Base-by-base conservation (phyloP, 1,140 invertebrate species). In the Megalonaias nervosa region DNA sequence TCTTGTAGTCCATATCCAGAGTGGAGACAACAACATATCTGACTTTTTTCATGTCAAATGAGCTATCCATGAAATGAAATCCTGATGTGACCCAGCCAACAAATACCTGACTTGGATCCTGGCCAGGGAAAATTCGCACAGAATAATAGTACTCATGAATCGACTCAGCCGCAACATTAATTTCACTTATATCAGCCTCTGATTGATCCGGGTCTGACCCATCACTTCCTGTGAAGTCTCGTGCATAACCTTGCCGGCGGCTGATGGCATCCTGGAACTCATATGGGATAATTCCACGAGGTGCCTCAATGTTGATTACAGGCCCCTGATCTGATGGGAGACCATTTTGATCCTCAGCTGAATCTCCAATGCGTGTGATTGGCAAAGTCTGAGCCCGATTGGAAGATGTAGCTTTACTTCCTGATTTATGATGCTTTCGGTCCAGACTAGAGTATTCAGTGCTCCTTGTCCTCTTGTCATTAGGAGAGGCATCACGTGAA, bases 11-110 rank as follows among this genome's bases (percentile, higher is more conserved):
- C 12, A 88, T 79, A 69, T 89, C 89, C n/a, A 91, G 85, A 31
- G 91, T 90, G 67, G 93, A 93, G n/a, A 98, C 94, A 0, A 96
- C 96, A 0, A 95, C 94, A 87, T 95, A 96, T 31, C 96, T 93
- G 1, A 98, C 96, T 85, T 95, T 95, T 83, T 93, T 94, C 85
- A 96, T 94, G 87, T 97, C 97, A 90, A 99, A 99, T 75, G 95
- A 94, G 80, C 94, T 95, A n/a, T 94, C 95, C 85, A 96, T 95
- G 57, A 96, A 91, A 89, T 93, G 92, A 89, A 98, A 99, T 86
- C 98, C 97, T 0, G 98, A 97, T 0, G 98, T 99, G 16, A 99
- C 97, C 99, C 98, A 99, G n/a, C 99, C 99, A 6, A 99, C 95
- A 90, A 97, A 99, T 69, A 88, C 84, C 59, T 99, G 97, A 1